These are phyloP conservation scores for Sorex maritimensis DNA, from an alignment of 2,797 vertebrate species.

Conservation along the genomic window DNA sequence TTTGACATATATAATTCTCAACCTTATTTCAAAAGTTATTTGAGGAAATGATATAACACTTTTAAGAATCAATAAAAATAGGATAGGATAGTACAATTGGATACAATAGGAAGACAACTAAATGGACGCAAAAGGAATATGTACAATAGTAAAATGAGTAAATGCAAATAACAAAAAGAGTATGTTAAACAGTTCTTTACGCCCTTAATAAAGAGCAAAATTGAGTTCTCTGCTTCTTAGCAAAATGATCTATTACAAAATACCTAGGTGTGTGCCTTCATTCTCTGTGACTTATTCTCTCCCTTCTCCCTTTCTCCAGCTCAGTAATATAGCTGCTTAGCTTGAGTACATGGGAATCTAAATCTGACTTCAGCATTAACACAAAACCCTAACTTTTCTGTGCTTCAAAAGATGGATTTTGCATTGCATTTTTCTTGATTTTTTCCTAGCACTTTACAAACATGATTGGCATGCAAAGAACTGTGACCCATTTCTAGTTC, in stretches of 20 bases:
- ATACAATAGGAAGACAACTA: not conserved
- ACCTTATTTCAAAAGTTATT: slow-evolving; percentile 53
- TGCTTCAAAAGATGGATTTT: no score
- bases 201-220: slow-evolving; percentile 2
- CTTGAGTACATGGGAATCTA: slow-evolving; percentile 35
- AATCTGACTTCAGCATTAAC: slow-evolving; percentile 7
- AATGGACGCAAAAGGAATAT: slow-evolving; percentile 20
- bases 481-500: not conserved
- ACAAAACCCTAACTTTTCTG: not conserved
- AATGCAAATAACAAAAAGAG: slow-evolving; percentile 3
- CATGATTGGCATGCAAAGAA: slow-evolving; percentile 33
- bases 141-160: slow-evolving; percentile 28
- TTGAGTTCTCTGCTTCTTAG: slow-evolving; percentile 31
- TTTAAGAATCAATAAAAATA: slow-evolving; percentile 19
- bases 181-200: not conserved
- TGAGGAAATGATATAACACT: slow-evolving; percentile 9
- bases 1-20: slow-evolving; percentile 56
- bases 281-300: not conserved
- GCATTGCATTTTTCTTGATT: not conserved
- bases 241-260: slow-evolving; percentile 23
- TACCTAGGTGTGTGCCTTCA: not conserved
- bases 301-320: no score
- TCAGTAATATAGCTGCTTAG: not conserved
- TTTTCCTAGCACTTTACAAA: slow-evolving; percentile 42
- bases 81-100: not conserved